Evolutionary conservation across 2,113 vertebrate genomes (phyloP).

Genomic region (Carollia perspicillata): DNA sequence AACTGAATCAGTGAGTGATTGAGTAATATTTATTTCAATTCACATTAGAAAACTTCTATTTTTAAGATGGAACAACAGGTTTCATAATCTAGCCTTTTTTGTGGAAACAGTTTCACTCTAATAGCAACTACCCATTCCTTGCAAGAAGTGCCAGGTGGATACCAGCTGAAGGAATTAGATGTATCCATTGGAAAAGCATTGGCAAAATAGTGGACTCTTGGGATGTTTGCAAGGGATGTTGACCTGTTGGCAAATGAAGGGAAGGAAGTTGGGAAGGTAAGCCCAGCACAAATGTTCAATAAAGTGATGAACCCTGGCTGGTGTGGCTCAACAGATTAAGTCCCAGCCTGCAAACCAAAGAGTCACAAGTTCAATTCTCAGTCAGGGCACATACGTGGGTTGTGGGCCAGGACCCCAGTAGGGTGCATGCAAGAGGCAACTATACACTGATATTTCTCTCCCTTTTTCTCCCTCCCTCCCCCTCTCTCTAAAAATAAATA

Average conservation of each 20-base stretch:
- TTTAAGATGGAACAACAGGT: conserved; percentile 29
- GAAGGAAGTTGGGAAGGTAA: conserved; percentile 19
- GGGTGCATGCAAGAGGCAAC: too few species aligned
- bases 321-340: too few species aligned
- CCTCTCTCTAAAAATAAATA: too few species aligned
- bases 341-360: too few species aligned
- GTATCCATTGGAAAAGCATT: not conserved
- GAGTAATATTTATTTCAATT: not conserved
- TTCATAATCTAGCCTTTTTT: conserved; percentile 17
- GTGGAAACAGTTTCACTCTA: not conserved
- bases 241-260: not conserved
- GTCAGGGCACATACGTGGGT: too few species aligned
- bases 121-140: conserved; percentile 25
- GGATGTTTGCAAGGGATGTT: too few species aligned
- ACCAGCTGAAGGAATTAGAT: not conserved
- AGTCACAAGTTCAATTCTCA: too few species aligned
- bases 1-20: conserved; percentile 22
- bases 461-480: too few species aligned
- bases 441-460: too few species aligned
- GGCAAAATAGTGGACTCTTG: not conserved
- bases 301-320: not conserved
- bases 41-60: not conserved
- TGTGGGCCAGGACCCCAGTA: too few species aligned
- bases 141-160: not conserved
- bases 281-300: not conserved